These are phyloP conservation scores for Hedychridium roseum DNA, from an alignment of 2,888 invertebrate species.

Conservation along the genomic window DNA sequence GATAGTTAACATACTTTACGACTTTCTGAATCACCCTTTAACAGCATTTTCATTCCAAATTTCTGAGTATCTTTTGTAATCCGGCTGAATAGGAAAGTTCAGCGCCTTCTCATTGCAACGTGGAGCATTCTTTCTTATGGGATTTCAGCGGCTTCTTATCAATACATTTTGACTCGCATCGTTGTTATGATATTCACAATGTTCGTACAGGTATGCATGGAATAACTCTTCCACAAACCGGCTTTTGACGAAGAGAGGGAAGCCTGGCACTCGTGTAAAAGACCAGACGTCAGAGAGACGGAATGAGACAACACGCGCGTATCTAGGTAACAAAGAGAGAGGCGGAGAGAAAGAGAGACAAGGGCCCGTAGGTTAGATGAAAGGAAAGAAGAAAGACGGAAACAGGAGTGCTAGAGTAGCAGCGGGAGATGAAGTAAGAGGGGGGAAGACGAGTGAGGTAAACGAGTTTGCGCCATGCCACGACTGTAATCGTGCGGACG, in stretches of 20 bases:
- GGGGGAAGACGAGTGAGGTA: constrained; percentile 49
- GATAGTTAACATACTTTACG: no score
- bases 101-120: constrained; percentile 1
- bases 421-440: constrained; percentile 20
- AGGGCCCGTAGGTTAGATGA: constrained; percentile 8
- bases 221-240: constrained; percentile 34
- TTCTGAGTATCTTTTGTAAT: no score
- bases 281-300: constrained; percentile 17
- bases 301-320: constrained; percentile 10
- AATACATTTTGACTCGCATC: constrained; percentile 27
- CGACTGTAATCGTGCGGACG: constrained; percentile 45
- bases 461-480: constrained; percentile 56
- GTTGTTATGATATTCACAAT: constrained; percentile 36
- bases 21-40: no score
- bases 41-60: no score
- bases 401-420: constrained; percentile 10
- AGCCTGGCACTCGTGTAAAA: no score
- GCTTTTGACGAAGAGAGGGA: constrained; percentile 22
- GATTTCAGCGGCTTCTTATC: constrained; percentile 29
- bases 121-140: constrained; percentile 14
- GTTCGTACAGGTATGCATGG: constrained; percentile 33
- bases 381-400: constrained; percentile 7
- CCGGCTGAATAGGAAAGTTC: background rate
- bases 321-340: constrained; percentile 18
- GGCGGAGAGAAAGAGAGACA: constrained; percentile 11